Evolutionary conservation across 2,113 vertebrate species (phyloP).

Genomic region (Misgurnus mizolepis): DNA sequence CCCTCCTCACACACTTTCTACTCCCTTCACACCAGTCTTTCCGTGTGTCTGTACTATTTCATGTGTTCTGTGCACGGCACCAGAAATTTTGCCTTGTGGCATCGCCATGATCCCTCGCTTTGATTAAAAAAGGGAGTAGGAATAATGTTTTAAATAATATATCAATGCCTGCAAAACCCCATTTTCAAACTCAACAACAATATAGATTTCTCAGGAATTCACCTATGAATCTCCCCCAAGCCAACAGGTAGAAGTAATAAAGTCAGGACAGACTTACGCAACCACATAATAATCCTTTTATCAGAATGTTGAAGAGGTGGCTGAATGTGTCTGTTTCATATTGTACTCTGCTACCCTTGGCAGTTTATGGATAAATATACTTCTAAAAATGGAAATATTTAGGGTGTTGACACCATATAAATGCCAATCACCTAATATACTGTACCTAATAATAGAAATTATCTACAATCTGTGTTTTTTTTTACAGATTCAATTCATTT

Average conservation of each 20-base stretch:
- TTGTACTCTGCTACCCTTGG: constrained; percentile 12
- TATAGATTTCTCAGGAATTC: constrained; percentile 51
- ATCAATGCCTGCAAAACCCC: constrained; percentile 49
- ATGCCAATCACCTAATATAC: background rate
- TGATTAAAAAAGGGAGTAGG: constrained; percentile 41
- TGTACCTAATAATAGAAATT: constrained; percentile 7
- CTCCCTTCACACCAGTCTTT: background rate
- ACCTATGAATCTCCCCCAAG: constrained; percentile 32
- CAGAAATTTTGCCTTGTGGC: constrained; percentile 22
- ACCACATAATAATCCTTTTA: constrained; percentile 18
- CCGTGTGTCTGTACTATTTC: background rate
- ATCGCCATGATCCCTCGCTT: constrained; percentile 15
- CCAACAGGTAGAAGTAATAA: constrained; percentile 43
- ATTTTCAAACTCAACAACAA: constrained; percentile 37
- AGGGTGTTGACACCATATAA: background rate
- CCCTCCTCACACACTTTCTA: background rate
- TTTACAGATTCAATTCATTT: constrained; percentile 38
- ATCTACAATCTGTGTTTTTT: constrained; percentile 32
- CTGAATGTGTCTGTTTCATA: constrained; percentile 16
- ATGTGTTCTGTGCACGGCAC: background rate
- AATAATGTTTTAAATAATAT: constrained; percentile 55
- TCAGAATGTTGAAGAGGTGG: constrained; percentile 17
- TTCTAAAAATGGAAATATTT: background rate
- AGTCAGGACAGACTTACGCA: constrained; percentile 24
- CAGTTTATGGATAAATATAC: background rate